phyloP scores from a whole-genome alignment of 2,113 vertebrate species.

The Nesoenas mayeri region DNA sequence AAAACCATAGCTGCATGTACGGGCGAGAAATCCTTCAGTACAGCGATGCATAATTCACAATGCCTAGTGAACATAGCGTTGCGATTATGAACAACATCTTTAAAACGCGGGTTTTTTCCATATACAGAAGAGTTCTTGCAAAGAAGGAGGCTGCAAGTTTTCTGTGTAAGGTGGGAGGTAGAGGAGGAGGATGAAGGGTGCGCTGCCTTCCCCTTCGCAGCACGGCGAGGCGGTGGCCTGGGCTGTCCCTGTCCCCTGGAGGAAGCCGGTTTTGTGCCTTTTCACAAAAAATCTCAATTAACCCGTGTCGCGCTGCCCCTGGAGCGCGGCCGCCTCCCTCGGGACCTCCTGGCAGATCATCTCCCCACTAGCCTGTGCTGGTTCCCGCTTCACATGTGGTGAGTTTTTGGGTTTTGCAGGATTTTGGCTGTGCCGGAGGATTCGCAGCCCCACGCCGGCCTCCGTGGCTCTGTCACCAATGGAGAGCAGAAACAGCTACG shows the following conservation, averaged over 20 bases:
- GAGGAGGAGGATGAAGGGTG: background rate
- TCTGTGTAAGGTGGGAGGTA: background rate
- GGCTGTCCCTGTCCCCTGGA: background rate
- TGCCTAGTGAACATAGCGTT: accelerated
- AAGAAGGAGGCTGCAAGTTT: background rate
- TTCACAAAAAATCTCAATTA: background rate
- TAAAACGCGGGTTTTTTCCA: accelerated
- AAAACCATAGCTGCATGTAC: background rate
- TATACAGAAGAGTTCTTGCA: background rate
- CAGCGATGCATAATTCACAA: background rate
- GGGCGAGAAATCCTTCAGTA: background rate
- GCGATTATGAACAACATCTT: background rate
- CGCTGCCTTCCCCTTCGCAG: background rate
- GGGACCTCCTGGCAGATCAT: background rate
- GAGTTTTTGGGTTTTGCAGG: background rate
- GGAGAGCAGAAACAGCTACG: background rate
- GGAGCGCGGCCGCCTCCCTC: conserved; percentile 30
- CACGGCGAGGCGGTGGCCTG: accelerated
- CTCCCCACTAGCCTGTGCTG: background rate
- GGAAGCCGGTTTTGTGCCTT: background rate
- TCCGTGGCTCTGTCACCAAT: accelerated
- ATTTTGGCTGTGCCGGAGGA: background rate
- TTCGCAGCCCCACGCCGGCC: background rate
- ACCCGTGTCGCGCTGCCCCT: background rate
- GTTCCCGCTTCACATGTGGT: accelerated